Conservation (phyloP, 2,888 invertebrate genomes). For the Campaea margaritaria region DNA sequence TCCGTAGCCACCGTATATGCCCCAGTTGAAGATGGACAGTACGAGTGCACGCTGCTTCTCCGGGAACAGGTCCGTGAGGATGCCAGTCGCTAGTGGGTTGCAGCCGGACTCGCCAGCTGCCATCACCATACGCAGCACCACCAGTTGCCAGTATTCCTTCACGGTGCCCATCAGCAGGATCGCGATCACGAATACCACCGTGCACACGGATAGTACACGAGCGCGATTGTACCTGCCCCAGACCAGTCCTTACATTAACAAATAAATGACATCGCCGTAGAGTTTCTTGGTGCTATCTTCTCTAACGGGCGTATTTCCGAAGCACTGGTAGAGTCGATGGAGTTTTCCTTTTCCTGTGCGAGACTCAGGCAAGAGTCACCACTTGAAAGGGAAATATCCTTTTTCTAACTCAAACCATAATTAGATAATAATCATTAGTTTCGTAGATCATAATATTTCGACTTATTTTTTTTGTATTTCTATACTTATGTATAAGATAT, state of each 20-base stretch:
- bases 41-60: conserved; percentile 94
- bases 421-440: too few species aligned
- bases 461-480: too few species aligned
- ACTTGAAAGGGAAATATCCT: too few species aligned
- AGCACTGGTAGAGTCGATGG: too few species aligned
- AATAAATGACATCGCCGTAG: too few species aligned
- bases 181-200: conserved; percentile 92
- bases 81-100: conserved; percentile 94
- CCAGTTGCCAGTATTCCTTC: conserved; percentile 95
- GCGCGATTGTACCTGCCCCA: conserved; percentile 88
- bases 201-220: conserved; percentile 90
- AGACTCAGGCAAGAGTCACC: too few species aligned
- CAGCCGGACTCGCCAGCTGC: conserved; percentile 95
- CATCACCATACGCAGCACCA: conserved; percentile 92
- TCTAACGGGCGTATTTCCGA: too few species aligned
- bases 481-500: too few species aligned
- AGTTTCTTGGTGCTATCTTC: too few species aligned
- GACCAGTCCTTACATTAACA: neutral
- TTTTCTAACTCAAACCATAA: too few species aligned
- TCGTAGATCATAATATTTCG: too few species aligned
- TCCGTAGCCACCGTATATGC: conserved; percentile 97
- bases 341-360: too few species aligned
- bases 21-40: conserved; percentile 97
- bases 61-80: conserved; percentile 92
- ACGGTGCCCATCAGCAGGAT: conserved; percentile 94